A percentile compares a stretch with the other conserved stretches of the same genome.
These are phyloP conservation scores for Alethe diademata DNA, from an alignment of 2,113 vertebrate species.

Conservation along the genomic window DNA sequence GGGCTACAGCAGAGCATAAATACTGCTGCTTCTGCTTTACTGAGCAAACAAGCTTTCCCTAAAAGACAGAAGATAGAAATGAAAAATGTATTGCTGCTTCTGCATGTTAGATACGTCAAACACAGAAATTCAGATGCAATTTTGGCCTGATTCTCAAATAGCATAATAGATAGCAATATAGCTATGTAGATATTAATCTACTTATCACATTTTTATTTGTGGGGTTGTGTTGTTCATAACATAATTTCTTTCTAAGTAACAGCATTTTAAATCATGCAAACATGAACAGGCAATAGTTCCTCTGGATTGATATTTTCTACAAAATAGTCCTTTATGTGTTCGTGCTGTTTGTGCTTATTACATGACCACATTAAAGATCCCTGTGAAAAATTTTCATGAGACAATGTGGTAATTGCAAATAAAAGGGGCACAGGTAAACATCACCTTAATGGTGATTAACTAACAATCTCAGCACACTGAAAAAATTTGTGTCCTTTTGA, in stretches of 20 bases:
- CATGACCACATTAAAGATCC: background rate
- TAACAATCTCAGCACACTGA: background rate
- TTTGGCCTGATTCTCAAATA: background rate
- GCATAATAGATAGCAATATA: background rate
- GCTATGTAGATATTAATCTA: background rate
- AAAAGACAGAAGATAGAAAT: background rate
- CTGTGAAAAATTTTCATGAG: background rate
- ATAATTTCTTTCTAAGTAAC: background rate
- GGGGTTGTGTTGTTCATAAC: background rate
- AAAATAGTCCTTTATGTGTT: background rate
- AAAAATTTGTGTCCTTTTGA: background rate
- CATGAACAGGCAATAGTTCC: background rate
- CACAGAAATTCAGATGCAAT: background rate
- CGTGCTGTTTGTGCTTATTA: background rate
- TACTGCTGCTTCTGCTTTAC: background rate
- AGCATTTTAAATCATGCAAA: background rate
- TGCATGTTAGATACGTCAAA: background rate
- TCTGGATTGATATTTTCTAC: background rate
- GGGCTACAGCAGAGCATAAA: background rate
- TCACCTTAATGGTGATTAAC: background rate
- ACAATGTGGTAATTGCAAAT: background rate
- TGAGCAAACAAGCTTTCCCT: background rate
- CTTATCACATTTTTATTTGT: background rate
- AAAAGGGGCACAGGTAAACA: background rate
- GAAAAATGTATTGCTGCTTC: background rate